These are phyloP conservation scores for Apamea anceps DNA, from an alignment of 2,888 invertebrate species.

Conservation along the genomic window DNA sequence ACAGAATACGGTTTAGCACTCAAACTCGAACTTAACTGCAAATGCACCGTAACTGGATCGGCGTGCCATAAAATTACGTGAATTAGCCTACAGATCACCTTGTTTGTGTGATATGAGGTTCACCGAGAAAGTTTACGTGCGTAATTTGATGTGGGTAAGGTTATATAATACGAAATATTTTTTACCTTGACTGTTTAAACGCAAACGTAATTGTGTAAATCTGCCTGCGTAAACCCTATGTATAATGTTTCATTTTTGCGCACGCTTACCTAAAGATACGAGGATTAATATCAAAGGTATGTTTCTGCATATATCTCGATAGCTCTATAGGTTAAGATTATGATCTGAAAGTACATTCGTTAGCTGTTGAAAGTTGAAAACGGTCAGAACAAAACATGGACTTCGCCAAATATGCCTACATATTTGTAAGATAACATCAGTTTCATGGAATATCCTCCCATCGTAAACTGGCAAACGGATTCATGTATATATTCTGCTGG, in stretches of 20 bases:
- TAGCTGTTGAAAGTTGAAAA: background rate
- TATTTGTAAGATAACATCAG: too few relatives aligned
- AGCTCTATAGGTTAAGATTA: constrained; percentile 30
- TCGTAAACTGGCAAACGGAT: too few relatives aligned
- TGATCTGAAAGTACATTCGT: background rate
- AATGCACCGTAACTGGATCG: background rate
- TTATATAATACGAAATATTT: background rate
- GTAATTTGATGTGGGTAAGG: too few relatives aligned
- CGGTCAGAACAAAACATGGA: background rate
- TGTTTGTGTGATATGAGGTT: background rate
- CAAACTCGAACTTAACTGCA: background rate
- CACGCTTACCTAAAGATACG: constrained; percentile 86
- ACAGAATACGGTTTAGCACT: background rate
- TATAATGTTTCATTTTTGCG: constrained; percentile 71
- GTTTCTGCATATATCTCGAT: constrained; percentile 39
- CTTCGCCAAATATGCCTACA: too few relatives aligned
- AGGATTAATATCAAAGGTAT: constrained; percentile 92
- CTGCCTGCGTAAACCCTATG: background rate
- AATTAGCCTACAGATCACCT: background rate
- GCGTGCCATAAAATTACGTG: background rate
- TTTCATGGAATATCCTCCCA: too few relatives aligned
- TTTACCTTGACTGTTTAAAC: background rate
- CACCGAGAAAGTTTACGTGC: background rate
- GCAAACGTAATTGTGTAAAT: background rate
- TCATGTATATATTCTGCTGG: too few relatives aligned